Percentiles rank a stretch among this genome's conserved stretches.
Conservation (phyloP, 2,113 vertebrate genomes). For the Alligator mississippiensis region DNA sequence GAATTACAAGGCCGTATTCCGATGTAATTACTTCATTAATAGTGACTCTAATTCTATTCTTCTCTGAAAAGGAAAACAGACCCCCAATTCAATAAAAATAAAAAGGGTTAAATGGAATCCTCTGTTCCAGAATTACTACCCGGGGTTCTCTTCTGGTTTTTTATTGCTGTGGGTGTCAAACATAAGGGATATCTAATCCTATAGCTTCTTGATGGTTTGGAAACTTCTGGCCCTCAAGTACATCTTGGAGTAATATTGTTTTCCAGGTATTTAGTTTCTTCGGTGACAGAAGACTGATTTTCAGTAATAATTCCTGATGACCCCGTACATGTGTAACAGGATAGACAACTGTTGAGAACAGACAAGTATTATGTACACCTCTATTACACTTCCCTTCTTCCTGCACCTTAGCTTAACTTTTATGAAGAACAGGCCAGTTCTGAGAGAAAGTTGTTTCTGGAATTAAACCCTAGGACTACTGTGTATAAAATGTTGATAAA, state of each 20-base stretch:
- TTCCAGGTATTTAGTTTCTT: not conserved
- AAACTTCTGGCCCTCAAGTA: not conserved
- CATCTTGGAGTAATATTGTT: not conserved
- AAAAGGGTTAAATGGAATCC: too few species aligned
- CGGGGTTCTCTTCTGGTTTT: not conserved
- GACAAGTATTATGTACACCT: not conserved
- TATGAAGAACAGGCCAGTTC: not conserved
- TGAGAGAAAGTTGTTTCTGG: not conserved
- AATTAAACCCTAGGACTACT: not conserved
- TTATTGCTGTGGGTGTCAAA: not conserved
- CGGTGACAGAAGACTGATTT: not conserved
- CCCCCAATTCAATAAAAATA: too few species aligned
- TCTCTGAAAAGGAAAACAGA: too few species aligned
- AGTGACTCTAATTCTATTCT: too few species aligned
- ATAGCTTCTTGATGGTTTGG: not conserved
- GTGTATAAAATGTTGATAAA: slow-evolving; percentile 24
- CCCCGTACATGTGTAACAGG: not conserved
- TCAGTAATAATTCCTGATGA: not conserved
- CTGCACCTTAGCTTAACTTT: not conserved
- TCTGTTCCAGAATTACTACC: too few species aligned
- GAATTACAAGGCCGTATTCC: too few species aligned
- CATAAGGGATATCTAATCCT: not conserved
- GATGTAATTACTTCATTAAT: too few species aligned
- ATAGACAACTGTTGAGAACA: not conserved
- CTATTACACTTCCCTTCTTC: not conserved